These are phyloP conservation scores for Perdita meconis DNA, from an alignment of 2,888 invertebrate genomes.

Conservation along the genomic window DNA sequence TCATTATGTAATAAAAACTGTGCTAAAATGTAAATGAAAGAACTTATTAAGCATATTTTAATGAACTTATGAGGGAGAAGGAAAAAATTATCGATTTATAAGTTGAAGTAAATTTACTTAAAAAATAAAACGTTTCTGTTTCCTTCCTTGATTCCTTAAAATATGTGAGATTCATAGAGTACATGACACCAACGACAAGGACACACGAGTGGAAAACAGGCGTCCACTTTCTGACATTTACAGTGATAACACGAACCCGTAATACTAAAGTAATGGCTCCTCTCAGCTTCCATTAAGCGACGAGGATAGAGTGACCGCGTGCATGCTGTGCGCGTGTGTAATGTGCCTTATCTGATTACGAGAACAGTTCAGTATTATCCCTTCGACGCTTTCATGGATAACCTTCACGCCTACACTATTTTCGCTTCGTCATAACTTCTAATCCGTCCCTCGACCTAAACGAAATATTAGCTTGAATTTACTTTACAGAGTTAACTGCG, in stretches of 20 bases:
- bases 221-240: constrained; percentile 49
- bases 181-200: constrained; percentile 11
- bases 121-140: background rate
- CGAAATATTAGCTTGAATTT: too few species aligned
- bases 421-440: too few species aligned
- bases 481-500: too few species aligned
- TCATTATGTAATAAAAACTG: too few species aligned
- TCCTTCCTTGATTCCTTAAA: background rate
- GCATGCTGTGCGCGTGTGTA: background rate
- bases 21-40: too few species aligned
- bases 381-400: constrained; percentile 1
- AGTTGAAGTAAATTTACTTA: too few species aligned
- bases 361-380: constrained; percentile 18
- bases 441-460: too few species aligned
- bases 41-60: too few species aligned
- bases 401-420: background rate
- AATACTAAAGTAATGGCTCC: constrained; percentile 41
- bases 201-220: constrained; percentile 17
- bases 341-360: constrained; percentile 44
- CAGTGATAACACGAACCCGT: constrained; percentile 35
- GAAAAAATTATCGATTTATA: too few species aligned
- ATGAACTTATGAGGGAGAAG: too few species aligned
- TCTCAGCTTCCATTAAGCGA: constrained; percentile 48
- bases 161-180: background rate
- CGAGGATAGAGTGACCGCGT: constrained; percentile 8